phyloP scores from a whole-genome alignment of 2,888 invertebrate species.

The Philaethria dido region DNA sequence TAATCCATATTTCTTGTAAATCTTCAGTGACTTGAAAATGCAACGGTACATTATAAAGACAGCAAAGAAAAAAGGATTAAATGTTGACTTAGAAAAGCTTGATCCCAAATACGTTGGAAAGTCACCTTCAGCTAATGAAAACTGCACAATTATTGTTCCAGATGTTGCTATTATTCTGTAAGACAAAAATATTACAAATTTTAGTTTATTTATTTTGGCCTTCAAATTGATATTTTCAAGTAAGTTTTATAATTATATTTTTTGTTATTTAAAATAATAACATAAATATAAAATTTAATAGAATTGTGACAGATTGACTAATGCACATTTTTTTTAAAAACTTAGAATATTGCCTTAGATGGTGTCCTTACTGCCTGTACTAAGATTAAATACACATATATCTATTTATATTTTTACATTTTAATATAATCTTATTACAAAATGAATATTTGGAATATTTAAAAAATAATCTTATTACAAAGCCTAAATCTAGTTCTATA shows the following conservation, averaged over 20 bases:
- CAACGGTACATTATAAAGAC: slow-evolving; percentile 58
- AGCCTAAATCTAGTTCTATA: neutral
- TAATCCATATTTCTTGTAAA: slow-evolving; percentile 8
- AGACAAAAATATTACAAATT: slow-evolving; percentile 18
- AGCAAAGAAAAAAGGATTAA: slow-evolving; percentile 60
- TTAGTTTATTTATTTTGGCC: neutral
- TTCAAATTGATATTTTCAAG: neutral
- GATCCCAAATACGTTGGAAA: slow-evolving; percentile 49
- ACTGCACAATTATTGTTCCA: slow-evolving; percentile 68
- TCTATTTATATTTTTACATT: neutral
- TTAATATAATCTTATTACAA: too few relatives aligned
- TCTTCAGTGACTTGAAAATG: slow-evolving; percentile 67
- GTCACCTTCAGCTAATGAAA: slow-evolving; percentile 56
- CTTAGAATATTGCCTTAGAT: neutral
- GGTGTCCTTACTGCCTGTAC: neutral
- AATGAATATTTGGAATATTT: too few relatives aligned
- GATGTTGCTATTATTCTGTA: slow-evolving; percentile 65
- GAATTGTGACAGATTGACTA: neutral
- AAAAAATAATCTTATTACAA: neutral
- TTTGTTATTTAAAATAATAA: too few relatives aligned
- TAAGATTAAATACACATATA: neutral
- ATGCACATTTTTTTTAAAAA: neutral
- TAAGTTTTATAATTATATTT: too few relatives aligned
- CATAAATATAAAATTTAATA: neutral
- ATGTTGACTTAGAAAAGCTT: slow-evolving; percentile 59